Evolutionary conservation across 2,113 vertebrate genomes (phyloP).

Genomic region (Todiramphus chloris): DNA sequence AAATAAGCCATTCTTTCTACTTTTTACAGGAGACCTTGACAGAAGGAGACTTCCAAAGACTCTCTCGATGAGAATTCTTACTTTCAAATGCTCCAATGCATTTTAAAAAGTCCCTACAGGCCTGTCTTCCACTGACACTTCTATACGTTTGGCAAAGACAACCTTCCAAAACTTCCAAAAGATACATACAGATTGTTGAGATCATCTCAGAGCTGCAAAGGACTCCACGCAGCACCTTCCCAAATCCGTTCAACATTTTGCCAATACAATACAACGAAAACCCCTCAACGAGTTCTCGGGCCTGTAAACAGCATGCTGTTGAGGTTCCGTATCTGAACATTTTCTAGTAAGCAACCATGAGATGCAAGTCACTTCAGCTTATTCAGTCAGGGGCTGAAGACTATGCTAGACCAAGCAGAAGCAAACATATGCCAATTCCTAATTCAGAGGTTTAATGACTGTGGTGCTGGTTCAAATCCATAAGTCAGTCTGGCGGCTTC

Average conservation of each 20-base stretch:
- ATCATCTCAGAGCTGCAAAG: not conserved
- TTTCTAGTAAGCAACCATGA: not conserved
- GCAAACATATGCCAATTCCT: not conserved
- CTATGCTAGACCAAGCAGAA: not conserved
- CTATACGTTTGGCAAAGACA: not conserved
- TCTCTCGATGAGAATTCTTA: not conserved
- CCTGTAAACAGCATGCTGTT: rapidly evolving
- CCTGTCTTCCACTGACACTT: not conserved
- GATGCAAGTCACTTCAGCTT: not conserved
- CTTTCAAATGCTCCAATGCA: not conserved
- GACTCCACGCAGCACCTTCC: not conserved
- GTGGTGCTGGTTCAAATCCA: not conserved
- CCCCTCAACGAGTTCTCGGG: not conserved
- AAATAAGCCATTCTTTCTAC: not conserved
- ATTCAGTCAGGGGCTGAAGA: not conserved
- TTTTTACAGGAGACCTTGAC: not conserved
- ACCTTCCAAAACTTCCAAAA: not conserved
- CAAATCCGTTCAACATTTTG: not conserved
- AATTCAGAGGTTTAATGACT: not conserved
- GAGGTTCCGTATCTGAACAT: not conserved
- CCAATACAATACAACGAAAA: not conserved
- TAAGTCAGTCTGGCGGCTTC: not conserved
- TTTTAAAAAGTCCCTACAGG: not conserved
- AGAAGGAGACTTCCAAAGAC: not conserved
- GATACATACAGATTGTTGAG: rapidly evolving